Evolutionary conservation across 2,113 vertebrate genomes (phyloP).

Genomic region (Puffinus mauretanicus): DNA sequence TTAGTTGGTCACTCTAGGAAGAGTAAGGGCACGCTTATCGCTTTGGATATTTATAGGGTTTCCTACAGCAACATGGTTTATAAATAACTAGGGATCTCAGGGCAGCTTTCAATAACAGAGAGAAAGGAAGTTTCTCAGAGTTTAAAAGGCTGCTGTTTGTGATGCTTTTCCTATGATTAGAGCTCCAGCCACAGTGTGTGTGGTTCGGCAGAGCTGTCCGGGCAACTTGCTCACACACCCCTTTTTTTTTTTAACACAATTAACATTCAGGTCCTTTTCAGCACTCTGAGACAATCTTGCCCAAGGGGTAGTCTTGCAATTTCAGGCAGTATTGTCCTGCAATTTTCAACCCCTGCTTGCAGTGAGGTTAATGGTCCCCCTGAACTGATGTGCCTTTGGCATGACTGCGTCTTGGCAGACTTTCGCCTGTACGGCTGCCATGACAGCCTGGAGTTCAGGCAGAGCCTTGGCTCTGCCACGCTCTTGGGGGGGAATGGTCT

Average conservation of each 20-base stretch:
- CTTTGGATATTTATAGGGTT: slow-evolving; percentile 37
- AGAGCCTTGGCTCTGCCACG: neutral
- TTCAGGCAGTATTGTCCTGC: neutral
- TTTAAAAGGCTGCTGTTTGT: neutral
- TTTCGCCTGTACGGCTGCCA: neutral
- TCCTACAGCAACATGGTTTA: neutral
- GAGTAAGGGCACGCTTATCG: neutral
- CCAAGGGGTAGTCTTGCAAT: neutral
- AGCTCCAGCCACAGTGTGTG: neutral
- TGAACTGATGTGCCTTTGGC: neutral
- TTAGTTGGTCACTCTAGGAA: neutral
- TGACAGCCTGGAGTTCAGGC: neutral
- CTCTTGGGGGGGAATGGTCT: neutral
- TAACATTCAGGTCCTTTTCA: neutral
- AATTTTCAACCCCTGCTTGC: neutral
- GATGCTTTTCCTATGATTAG: neutral
- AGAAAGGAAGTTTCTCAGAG: neutral
- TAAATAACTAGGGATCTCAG: neutral
- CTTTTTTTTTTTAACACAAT: neutral
- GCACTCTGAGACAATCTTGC: neutral
- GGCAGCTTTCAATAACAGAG: neutral
- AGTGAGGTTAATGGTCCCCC: neutral
- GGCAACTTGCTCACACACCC: neutral
- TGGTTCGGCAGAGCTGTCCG: neutral
- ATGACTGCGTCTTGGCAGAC: fast-evolving